Evolutionary conservation across 2,888 invertebrate species (phyloP), one percentile per base, ranked within the genome.

Genomic region (Liodrosophila aerea): DNA sequence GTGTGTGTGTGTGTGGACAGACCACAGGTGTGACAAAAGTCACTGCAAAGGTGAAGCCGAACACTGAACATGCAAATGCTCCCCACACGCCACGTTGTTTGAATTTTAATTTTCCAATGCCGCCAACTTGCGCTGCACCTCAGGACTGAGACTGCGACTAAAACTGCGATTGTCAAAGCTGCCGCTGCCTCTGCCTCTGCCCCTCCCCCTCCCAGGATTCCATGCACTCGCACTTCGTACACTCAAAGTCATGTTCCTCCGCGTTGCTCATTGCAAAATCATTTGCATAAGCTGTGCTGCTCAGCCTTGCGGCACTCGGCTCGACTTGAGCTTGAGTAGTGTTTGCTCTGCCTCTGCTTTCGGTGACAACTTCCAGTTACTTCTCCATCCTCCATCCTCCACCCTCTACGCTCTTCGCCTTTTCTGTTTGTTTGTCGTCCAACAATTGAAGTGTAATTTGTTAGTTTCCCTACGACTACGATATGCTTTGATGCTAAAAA

Each of bases 41-140:
- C 85, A 74, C 54, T 59, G 64, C 65, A 77, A 84, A 78, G 77
- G 74, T 78, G 74, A 71, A 45, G 49, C 68, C 57, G 74, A 71
- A 45, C 46, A 64, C 57, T 51, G 61, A 46, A 84, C 82, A 85
- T 80, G 82, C 85, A 80, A 85, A 80, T 85, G 75, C 75, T 75
- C 59, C 85, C 73, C 77, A 84, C 81, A 84, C 84, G 76, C 78
- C 69, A 59, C 63, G 64, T 73, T 84, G 65, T 77, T 78, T 78
- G 78, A 80, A 80, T 80, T 80, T 80, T 80, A 80, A 78, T 78
- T 78, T 81, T 80, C n/a, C 71, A 64, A 34, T 51, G 49, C 52
- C 51, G 75, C 53, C 64, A 80, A 80, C 61, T 80, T 83, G 50
- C 64, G 61, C 54, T 80, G 84, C 84, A 43, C 30, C 5, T 22